phyloP scores from a whole-genome alignment of 2,888 invertebrate species.

The Deilephila porcellus region DNA sequence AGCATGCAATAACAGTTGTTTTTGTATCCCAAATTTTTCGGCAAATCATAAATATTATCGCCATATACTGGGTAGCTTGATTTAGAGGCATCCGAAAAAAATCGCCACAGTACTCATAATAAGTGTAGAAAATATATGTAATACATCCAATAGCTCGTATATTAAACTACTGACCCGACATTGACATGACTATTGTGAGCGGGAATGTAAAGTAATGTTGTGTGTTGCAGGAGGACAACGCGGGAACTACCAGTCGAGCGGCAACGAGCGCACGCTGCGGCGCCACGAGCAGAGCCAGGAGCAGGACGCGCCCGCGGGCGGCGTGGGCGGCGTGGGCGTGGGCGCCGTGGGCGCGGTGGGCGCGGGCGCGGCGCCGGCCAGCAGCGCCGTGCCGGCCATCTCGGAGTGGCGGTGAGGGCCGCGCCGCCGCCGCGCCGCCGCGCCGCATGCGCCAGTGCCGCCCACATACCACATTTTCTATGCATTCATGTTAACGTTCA shows the following conservation, averaged over 20 bases:
- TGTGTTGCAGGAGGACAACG: slow-evolving; percentile 65
- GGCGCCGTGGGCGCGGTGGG: slow-evolving; percentile 69
- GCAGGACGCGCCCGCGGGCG: slow-evolving; percentile 63
- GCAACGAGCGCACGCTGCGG: slow-evolving; percentile 73
- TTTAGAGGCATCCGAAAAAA: too few relatives aligned
- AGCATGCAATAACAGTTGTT: too few relatives aligned
- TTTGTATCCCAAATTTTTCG: too few relatives aligned
- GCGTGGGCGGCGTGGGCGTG: slow-evolving; percentile 65
- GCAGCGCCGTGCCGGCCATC: slow-evolving; percentile 84
- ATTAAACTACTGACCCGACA: not conserved
- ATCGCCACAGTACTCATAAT: too few relatives aligned
- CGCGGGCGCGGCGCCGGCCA: slow-evolving; percentile 68
- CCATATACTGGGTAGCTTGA: too few relatives aligned
- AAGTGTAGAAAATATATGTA: too few relatives aligned
- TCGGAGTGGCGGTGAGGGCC: slow-evolving; percentile 86
- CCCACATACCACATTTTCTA: slow-evolving; percentile 53
- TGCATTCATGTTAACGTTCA: slow-evolving; percentile 72
- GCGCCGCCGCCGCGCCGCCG: slow-evolving; percentile 41
- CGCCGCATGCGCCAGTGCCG: slow-evolving; percentile 39
- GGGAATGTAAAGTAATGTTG: not conserved
- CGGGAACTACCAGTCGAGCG: slow-evolving; percentile 70
- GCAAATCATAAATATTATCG: too few relatives aligned
- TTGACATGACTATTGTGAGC: not conserved
- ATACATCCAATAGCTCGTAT: not conserved
- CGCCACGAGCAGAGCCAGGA: slow-evolving; percentile 76